phyloP scores from a whole-genome alignment of 2,888 invertebrate genomes.

The Beris morrisii region DNA sequence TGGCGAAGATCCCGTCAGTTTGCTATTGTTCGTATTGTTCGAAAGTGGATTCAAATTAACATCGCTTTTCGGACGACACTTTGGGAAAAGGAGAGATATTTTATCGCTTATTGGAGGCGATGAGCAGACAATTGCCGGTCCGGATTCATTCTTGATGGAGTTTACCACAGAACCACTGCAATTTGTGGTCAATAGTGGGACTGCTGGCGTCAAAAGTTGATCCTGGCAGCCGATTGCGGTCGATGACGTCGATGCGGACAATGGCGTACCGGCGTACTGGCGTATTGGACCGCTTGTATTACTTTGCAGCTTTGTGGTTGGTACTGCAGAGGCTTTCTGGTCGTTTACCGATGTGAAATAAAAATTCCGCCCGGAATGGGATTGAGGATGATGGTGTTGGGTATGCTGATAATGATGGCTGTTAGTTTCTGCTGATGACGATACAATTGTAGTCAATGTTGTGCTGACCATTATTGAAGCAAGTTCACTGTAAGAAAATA shows the following conservation, averaged over 20 bases:
- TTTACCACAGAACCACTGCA: neutral
- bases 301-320: constrained; percentile 7
- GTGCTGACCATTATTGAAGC: constrained; percentile 57
- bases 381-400: constrained; percentile 38
- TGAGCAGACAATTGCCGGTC: constrained; percentile 53
- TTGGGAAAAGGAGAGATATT: constrained; percentile 83
- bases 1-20: constrained; percentile 51
- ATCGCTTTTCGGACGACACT: constrained; percentile 76
- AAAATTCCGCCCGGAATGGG: constrained; percentile 40
- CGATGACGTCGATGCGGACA: neutral
- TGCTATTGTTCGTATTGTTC: constrained; percentile 24
- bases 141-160: constrained; percentile 11
- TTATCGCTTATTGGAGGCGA: constrained; percentile 66
- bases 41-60: constrained; percentile 58
- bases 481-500: constrained; percentile 48
- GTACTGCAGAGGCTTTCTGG: constrained; percentile 21
- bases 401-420: constrained; percentile 42
- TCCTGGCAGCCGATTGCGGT: neutral
- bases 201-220: constrained; percentile 17
- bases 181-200: constrained; percentile 22
- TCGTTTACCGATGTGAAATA: constrained; percentile 39
- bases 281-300: constrained; percentile 5
- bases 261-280: neutral
- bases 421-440: constrained; percentile 46
- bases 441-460: constrained; percentile 56